Evolutionary conservation across 2,888 invertebrate genomes (phyloP).

Genomic region (Camptogramma bilineatum): DNA sequence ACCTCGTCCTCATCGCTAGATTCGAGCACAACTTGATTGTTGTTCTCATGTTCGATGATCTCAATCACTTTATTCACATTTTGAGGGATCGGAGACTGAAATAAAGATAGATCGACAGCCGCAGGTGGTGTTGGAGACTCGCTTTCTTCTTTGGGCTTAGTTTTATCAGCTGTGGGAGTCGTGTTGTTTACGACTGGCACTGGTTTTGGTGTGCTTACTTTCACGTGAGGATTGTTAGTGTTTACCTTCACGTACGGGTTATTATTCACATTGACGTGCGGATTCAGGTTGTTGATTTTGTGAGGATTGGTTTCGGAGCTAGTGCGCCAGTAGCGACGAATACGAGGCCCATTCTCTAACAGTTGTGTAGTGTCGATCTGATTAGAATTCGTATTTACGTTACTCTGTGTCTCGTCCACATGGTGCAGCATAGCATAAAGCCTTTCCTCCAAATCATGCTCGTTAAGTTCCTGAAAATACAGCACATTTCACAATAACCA

Average conservation of each 20-base stretch:
- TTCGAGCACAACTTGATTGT: conserved; percentile 59
- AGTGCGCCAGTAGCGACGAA: conserved; percentile 77
- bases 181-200: conserved; percentile 38
- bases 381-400: conserved; percentile 55
- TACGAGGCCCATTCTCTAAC: conserved; percentile 58
- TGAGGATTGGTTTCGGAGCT: conserved; percentile 58
- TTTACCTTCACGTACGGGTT: conserved; percentile 41
- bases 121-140: conserved; percentile 45
- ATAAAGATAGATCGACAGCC: conserved; percentile 63
- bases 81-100: conserved; percentile 64
- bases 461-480: conserved; percentile 76
- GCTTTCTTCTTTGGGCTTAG: conserved; percentile 63
- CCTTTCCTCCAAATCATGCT: conserved; percentile 79
- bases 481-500: conserved; percentile 60
- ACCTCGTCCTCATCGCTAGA: conserved; percentile 82
- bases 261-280: conserved; percentile 21
- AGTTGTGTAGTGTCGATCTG: conserved; percentile 49
- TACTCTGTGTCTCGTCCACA: conserved; percentile 71
- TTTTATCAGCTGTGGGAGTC: conserved; percentile 41
- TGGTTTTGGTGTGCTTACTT: conserved; percentile 21
- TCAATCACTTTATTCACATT: conserved; percentile 67
- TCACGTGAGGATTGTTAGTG: conserved; percentile 13
- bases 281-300: conserved; percentile 58
- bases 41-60: conserved; percentile 66
- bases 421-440: conserved; percentile 81